Evolutionary conservation across 1,140 invertebrate species (phyloP).

Genomic region (Zaprionus gabonicus): DNA sequence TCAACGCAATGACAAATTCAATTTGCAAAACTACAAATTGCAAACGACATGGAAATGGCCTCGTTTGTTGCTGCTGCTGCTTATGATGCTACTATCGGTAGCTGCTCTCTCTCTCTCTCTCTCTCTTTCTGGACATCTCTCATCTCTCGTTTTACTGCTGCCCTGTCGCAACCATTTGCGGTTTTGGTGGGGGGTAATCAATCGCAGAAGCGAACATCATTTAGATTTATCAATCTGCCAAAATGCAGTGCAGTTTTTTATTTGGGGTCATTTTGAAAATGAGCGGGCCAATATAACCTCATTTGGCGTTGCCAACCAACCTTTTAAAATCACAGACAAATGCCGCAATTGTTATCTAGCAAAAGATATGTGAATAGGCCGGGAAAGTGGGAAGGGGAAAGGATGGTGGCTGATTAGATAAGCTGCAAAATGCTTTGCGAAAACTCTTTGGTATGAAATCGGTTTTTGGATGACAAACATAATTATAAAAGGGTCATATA

Average conservation of each 20-base stretch:
- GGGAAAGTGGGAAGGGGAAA: constrained; percentile 5
- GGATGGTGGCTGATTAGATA: constrained; percentile 35
- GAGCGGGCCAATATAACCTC: not conserved
- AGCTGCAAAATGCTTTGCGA: constrained; percentile 15
- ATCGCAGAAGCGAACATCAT: constrained; percentile 7
- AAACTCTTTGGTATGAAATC: constrained; percentile 16
- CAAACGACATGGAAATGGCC: constrained; percentile 7
- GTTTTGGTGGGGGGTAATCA: constrained; percentile 14
- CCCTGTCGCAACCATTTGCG: constrained; percentile 18
- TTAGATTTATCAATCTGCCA: constrained; percentile 4
- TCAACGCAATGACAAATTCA: constrained; percentile 37
- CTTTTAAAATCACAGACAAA: constrained; percentile 40
- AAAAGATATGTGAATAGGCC: constrained; percentile 18
- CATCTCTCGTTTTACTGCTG: constrained; percentile 1
- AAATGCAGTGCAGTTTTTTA: not conserved
- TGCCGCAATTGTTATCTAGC: constrained; percentile 39
- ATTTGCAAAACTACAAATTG: constrained; percentile 40
- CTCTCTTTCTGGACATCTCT: not conserved
- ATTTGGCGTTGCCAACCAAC: constrained; percentile 12
- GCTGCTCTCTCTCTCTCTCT: not conserved
- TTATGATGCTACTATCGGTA: not conserved
- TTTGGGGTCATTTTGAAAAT: constrained; percentile 23
- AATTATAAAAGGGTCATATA: not conserved
- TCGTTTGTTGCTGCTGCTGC: not conserved
- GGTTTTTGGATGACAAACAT: not conserved